phyloP scores from a whole-genome alignment of 2,113 vertebrate species.

The Platysternon megacephalum region DNA sequence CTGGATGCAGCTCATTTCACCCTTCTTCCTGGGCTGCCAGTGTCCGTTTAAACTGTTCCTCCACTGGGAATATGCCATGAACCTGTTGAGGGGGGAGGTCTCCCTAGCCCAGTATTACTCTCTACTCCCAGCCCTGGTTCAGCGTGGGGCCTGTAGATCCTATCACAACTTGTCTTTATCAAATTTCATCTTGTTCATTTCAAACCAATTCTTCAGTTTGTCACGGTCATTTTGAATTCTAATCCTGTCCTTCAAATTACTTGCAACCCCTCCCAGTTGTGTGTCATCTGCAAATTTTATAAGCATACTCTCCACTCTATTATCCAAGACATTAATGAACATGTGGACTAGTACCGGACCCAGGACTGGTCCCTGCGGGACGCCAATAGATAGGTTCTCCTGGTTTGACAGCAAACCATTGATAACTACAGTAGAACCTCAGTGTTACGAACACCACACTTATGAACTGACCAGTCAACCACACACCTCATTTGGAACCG shows the following conservation, averaged over 20 bases:
- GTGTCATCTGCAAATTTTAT: not conserved
- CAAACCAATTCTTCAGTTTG: not conserved
- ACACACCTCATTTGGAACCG: too few relatives aligned
- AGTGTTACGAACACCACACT: too few relatives aligned
- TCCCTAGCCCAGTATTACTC: not conserved
- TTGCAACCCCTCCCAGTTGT: too few relatives aligned
- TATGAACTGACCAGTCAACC: too few relatives aligned
- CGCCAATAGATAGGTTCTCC: too few relatives aligned
- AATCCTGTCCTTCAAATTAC: not conserved
- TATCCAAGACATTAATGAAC: not conserved
- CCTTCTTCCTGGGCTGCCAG: not conserved
- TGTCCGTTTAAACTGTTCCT: not conserved
- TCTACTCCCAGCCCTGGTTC: not conserved
- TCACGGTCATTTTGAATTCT: not conserved
- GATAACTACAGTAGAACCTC: too few relatives aligned
- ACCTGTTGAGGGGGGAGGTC: not conserved
- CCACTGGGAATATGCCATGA: not conserved
- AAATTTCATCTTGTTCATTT: not conserved
- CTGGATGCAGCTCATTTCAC: not conserved
- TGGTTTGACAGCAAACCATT: too few relatives aligned
- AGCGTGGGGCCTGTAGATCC: not conserved
- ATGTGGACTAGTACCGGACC: not conserved
- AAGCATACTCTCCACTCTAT: not conserved
- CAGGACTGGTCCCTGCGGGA: not conserved
- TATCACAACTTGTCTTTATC: not conserved